Percentiles rank a stretch among this genome's conserved stretches.
Conservation (phyloP, 2,888 invertebrate genomes). For the Drosophila dives region DNA sequence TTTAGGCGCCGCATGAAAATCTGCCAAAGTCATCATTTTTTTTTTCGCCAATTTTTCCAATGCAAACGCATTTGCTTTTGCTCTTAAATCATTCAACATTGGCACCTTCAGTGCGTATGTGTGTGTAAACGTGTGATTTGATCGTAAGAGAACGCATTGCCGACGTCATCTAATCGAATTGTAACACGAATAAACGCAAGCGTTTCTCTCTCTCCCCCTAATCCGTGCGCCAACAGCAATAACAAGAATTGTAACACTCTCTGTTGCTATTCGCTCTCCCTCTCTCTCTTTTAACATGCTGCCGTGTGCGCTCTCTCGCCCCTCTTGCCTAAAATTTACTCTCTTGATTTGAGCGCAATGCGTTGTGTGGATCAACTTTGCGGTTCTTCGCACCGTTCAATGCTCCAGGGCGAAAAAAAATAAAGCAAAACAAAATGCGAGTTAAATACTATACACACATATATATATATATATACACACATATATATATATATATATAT, state of each 20-base stretch:
- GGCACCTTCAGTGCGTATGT: background rate
- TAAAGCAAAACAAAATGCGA: constrained; percentile 37
- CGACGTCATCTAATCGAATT: constrained; percentile 37
- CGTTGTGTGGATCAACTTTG: constrained; percentile 60
- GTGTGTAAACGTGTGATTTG: background rate
- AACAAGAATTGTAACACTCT: constrained; percentile 45
- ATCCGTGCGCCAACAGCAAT: background rate
- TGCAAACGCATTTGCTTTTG: background rate
- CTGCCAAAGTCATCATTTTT: background rate
- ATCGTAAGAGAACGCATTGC: background rate
- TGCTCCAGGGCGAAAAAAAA: constrained; percentile 57
- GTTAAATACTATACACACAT: constrained; percentile 17
- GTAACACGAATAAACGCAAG: constrained; percentile 40
- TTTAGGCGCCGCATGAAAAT: constrained; percentile 48
- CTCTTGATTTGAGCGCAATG: constrained; percentile 20
- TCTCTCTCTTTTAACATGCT: constrained; percentile 2
- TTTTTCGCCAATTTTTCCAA: background rate
- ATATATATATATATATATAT: no score
- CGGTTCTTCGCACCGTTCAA: constrained; percentile 66
- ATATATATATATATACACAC: no score
- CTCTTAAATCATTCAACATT: background rate
- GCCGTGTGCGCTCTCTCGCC: constrained; percentile 5
- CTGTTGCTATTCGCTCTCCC: constrained; percentile 1
- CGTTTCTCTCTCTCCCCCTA: background rate
- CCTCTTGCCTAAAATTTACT: constrained; percentile 8